Conservation (phyloP, 2,888 invertebrate genomes). For the Copidosoma aretas region DNA sequence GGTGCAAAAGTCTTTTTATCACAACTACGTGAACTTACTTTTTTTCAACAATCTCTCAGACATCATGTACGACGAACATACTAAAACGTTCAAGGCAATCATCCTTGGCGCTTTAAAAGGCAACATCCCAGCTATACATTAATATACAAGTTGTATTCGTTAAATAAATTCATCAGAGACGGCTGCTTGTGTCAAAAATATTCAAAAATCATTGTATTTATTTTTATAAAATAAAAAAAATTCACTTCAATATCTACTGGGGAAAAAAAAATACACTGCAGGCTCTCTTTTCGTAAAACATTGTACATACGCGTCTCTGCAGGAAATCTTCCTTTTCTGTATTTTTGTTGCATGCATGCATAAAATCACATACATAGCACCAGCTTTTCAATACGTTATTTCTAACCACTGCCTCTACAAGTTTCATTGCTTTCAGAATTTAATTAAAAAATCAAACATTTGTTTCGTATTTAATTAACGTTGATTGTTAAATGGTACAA, state of each 20-base stretch:
- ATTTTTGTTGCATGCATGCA: too few species aligned
- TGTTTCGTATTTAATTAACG: too few species aligned
- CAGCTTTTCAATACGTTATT: too few species aligned
- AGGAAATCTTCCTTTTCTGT: too few species aligned
- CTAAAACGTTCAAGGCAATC: slow-evolving; percentile 16
- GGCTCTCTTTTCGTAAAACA: slow-evolving; percentile 17
- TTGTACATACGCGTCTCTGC: too few species aligned
- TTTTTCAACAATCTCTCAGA: slow-evolving; percentile 25
- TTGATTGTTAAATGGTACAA: too few species aligned
- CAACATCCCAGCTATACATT: slow-evolving; percentile 16
- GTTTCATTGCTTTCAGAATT: too few species aligned
- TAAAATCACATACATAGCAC: too few species aligned
- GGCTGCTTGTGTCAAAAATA: slow-evolving; percentile 12
- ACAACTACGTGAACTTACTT: slow-evolving; percentile 27
- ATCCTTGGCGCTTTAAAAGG: slow-evolving; percentile 26
- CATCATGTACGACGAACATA: too few species aligned
- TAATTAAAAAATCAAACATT: too few species aligned
- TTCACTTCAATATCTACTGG: too few species aligned
- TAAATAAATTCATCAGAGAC: slow-evolving; percentile 8
- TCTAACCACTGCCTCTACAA: too few species aligned
- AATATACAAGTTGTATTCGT: slow-evolving; percentile 2
- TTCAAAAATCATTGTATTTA: slow-evolving; percentile 25
- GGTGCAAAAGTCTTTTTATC: slow-evolving; percentile 17
- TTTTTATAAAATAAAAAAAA: slow-evolving; percentile 31
- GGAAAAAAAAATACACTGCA: slow-evolving; percentile 32